Evolutionary conservation across 2,888 invertebrate genomes (phyloP).

Genomic region (Erebia ligea): DNA sequence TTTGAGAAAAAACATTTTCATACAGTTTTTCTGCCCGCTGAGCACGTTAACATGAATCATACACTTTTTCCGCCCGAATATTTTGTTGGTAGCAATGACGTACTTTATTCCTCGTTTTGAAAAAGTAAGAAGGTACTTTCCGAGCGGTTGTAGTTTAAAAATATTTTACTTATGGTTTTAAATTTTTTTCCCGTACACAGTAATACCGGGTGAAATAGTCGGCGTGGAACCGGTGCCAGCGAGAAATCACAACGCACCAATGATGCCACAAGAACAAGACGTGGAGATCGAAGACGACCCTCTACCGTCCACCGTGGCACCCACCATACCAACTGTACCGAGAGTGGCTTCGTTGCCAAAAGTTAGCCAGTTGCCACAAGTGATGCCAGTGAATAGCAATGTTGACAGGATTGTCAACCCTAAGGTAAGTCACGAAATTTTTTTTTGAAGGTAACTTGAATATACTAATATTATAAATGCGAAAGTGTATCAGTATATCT

Average conservation of each 20-base stretch:
- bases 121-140: too few relatives aligned
- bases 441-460: too few relatives aligned
- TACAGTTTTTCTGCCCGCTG: too few relatives aligned
- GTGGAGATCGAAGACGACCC: slow-evolving; percentile 43
- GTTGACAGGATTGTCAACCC: slow-evolving; percentile 55
- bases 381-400: slow-evolving; percentile 45
- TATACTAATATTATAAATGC: not conserved
- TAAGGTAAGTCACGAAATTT: slow-evolving; percentile 51
- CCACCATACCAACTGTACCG: slow-evolving; percentile 21
- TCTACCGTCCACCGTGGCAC: slow-evolving; percentile 24
- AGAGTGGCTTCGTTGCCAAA: slow-evolving; percentile 17
- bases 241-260: slow-evolving; percentile 21
- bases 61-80: too few relatives aligned
- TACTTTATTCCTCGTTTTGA: too few relatives aligned
- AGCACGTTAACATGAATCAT: too few relatives aligned
- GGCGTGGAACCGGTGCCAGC: slow-evolving; percentile 83
- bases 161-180: not conserved
- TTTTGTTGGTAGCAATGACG: too few relatives aligned
- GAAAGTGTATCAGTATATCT: too few relatives aligned
- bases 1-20: too few relatives aligned
- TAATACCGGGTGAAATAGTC: slow-evolving; percentile 85
- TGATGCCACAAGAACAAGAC: slow-evolving; percentile 40
- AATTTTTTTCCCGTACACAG: slow-evolving; percentile 21
- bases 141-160: too few relatives aligned
- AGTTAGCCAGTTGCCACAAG: slow-evolving; percentile 27